These are phyloP conservation scores for Leptura quadrifasciata DNA, from an alignment of 2,888 invertebrate species.

Conservation along the genomic window DNA sequence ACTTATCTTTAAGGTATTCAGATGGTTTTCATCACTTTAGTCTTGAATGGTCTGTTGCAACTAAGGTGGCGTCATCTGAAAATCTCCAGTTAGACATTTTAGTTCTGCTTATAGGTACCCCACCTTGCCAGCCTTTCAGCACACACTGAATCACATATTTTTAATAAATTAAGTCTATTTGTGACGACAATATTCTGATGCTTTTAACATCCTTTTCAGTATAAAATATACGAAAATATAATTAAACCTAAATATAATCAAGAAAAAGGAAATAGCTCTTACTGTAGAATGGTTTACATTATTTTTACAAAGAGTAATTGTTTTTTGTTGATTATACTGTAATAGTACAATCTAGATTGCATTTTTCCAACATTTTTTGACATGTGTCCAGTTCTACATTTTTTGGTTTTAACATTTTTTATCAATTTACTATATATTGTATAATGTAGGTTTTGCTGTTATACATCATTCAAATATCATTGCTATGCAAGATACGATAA, in stretches of 20 bases:
- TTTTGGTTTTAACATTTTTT: slow-evolving; percentile 21
- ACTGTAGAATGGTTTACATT: too few relatives aligned
- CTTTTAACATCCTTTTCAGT: too few relatives aligned
- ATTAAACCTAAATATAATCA: neutral
- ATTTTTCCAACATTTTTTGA: slow-evolving; percentile 29
- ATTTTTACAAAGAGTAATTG: neutral
- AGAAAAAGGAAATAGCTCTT: neutral
- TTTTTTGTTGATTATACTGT: neutral
- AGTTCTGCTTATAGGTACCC: too few relatives aligned
- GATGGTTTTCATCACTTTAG: too few relatives aligned
- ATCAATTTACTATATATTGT: slow-evolving; percentile 18
- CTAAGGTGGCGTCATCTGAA: too few relatives aligned
- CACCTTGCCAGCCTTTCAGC: too few relatives aligned
- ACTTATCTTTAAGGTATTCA: too few relatives aligned
- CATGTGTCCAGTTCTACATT: slow-evolving; percentile 21
- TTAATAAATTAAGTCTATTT: too few relatives aligned
- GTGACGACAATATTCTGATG: too few relatives aligned
- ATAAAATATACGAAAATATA: neutral
- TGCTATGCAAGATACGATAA: slow-evolving; percentile 25
- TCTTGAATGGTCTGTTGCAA: too few relatives aligned
- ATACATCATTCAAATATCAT: slow-evolving; percentile 8
- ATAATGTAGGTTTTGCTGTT: slow-evolving; percentile 22
- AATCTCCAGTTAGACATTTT: too few relatives aligned
- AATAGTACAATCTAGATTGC: slow-evolving; percentile 27
- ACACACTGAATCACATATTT: too few relatives aligned